These are phyloP conservation scores for Stegophylla sp. DNA, from an alignment of 2,888 invertebrate species.

Conservation along the genomic window DNA sequence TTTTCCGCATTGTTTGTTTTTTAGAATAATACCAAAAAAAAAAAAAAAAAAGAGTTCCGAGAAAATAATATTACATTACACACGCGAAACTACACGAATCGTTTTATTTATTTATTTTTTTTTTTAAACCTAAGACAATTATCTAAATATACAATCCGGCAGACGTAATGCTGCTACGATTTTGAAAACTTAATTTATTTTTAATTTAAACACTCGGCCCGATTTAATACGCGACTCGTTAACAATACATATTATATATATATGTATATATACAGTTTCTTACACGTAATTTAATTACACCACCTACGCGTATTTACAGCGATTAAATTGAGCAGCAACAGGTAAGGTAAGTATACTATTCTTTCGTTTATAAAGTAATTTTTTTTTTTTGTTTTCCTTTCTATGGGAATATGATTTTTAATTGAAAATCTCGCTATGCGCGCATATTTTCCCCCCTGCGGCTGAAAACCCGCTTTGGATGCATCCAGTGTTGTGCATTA, in stretches of 20 bases:
- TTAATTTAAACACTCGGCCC: background rate
- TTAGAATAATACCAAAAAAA: background rate
- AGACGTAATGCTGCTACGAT: background rate
- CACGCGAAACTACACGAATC: background rate
- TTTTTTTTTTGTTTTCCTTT: background rate
- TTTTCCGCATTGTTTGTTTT: constrained; percentile 17
- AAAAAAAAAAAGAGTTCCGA: no score
- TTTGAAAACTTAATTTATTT: constrained; percentile 7
- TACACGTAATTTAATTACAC: constrained; percentile 6
- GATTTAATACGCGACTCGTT: background rate
- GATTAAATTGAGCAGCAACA: constrained; percentile 2
- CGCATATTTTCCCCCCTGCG: background rate
- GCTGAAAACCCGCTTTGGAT: no score
- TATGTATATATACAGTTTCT: no score
- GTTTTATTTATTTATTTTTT: no score
- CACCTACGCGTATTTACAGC: no score
- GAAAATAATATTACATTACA: background rate
- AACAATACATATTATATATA: constrained; percentile 18
- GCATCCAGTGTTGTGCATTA: no score
- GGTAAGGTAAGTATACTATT: background rate
- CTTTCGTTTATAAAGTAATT: no score
- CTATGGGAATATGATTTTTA: constrained; percentile 17
- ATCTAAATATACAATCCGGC: background rate
- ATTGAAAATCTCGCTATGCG: constrained; percentile 1
- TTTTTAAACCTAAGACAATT: background rate